A percentile compares a stretch with the other conserved stretches of the same genome.
Conservation (phyloP, 2,888 invertebrate species). For the Drosophila anceps region DNA sequence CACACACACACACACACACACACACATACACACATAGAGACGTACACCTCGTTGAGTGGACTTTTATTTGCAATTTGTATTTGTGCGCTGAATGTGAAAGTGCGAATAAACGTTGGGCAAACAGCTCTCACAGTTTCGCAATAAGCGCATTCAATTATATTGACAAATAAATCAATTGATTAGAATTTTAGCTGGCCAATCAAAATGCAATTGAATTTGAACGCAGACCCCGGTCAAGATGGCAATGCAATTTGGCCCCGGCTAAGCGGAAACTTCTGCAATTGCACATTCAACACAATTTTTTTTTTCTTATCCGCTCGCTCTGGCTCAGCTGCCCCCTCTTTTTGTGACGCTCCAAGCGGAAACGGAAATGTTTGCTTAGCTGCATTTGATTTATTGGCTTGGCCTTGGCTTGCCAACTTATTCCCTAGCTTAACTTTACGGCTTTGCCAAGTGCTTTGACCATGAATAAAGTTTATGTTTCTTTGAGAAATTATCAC, state of each 20-base stretch:
- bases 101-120: constrained; percentile 53
- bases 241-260: constrained; percentile 18
- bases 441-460: constrained; percentile 24
- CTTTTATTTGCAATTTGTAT: constrained; percentile 45
- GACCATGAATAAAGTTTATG: constrained; percentile 6
- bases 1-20: constrained; percentile 14
- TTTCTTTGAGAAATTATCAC: background rate
- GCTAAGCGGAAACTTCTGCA: constrained; percentile 26
- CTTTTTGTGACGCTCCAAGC: background rate
- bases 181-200: constrained; percentile 34
- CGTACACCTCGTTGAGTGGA: constrained; percentile 21
- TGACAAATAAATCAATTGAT: constrained; percentile 58
- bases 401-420: constrained; percentile 17
- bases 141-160: constrained; percentile 50
- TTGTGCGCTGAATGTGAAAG: constrained; percentile 49
- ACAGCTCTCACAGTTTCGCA: constrained; percentile 33
- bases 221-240: background rate
- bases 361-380: constrained; percentile 60
- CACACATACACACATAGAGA: constrained; percentile 15
- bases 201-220: constrained; percentile 15
- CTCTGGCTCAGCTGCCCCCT: background rate
- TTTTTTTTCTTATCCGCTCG: background rate
- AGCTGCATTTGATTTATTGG: constrained; percentile 28
- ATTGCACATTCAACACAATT: constrained; percentile 30
- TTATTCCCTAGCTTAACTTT: constrained; percentile 7